A percentile compares a stretch with the other conserved stretches of the same genome.
These are phyloP conservation scores for Melitaea cinxia DNA, from an alignment of 1,140 invertebrate species.

Conservation along the genomic window DNA sequence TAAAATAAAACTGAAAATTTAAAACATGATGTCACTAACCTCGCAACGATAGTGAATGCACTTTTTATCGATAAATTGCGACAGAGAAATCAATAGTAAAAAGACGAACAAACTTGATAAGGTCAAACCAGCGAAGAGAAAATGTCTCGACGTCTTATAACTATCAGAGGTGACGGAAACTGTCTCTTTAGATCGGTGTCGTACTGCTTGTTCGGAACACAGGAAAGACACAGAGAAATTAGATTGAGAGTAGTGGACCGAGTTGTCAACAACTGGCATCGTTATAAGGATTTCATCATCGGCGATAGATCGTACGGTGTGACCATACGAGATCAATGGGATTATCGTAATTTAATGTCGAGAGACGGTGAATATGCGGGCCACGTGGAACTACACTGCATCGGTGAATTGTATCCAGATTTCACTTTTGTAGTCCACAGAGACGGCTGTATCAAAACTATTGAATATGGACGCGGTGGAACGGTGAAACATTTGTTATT, in stretches of 20 bases:
- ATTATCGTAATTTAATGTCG: slow-evolving; percentile 59
- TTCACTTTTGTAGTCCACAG: slow-evolving; percentile 67
- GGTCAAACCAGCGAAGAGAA: slow-evolving; percentile 25
- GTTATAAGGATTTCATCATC: slow-evolving; percentile 72
- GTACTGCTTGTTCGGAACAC: slow-evolving; percentile 65
- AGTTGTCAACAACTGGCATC: slow-evolving; percentile 61
- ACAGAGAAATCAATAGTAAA: slow-evolving; percentile 28
- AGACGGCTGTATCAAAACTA: slow-evolving; percentile 54
- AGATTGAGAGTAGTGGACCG: slow-evolving; percentile 56
- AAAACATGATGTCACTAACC: background rate
- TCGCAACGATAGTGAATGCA: background rate
- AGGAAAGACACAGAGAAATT: slow-evolving; percentile 65
- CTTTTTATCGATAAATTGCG: slow-evolving; percentile 20
- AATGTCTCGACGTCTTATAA: slow-evolving; percentile 56
- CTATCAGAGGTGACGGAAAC: slow-evolving; percentile 69
- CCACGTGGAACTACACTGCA: slow-evolving; percentile 65
- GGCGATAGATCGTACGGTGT: slow-evolving; percentile 63
- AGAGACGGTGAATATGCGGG: slow-evolving; percentile 68
- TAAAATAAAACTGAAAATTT: background rate
- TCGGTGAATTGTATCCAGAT: slow-evolving; percentile 59
- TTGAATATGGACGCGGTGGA: slow-evolving; percentile 61
- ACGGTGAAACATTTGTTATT: slow-evolving; percentile 62
- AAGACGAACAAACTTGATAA: slow-evolving; percentile 21
- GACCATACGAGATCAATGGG: slow-evolving; percentile 42
- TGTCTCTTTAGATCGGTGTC: slow-evolving; percentile 71